phyloP scores from a whole-genome alignment of 2,888 invertebrate genomes.

The Amphipyra berbera region DNA sequence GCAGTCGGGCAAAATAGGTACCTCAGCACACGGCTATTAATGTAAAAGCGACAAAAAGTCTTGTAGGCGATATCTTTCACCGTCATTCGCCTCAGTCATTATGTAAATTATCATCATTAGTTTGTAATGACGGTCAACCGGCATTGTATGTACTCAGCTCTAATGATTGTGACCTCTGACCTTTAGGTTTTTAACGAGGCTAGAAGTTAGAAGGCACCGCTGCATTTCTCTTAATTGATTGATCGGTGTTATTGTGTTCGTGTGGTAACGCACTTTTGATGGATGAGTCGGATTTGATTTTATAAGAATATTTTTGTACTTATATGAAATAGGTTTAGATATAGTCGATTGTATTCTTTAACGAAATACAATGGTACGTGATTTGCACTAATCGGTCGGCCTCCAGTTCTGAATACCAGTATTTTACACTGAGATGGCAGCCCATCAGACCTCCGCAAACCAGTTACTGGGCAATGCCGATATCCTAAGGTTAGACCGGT shows the following conservation, averaged over 20 bases:
- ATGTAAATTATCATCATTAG: slow-evolving; percentile 72
- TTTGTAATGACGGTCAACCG: slow-evolving; percentile 71
- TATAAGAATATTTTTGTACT: slow-evolving; percentile 1
- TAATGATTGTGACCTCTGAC: slow-evolving; percentile 72
- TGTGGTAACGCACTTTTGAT: slow-evolving; percentile 27
- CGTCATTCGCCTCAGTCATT: slow-evolving; percentile 73
- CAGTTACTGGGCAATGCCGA: too few species aligned
- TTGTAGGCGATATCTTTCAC: slow-evolving; percentile 68
- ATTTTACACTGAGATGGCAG: too few species aligned
- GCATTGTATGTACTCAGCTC: slow-evolving; percentile 56
- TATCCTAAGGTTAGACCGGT: too few species aligned
- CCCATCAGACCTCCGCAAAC: too few species aligned
- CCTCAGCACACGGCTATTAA: slow-evolving; percentile 1
- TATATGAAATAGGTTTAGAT: too few species aligned
- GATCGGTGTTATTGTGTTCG: slow-evolving; percentile 40
- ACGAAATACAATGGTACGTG: neutral
- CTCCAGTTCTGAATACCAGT: too few species aligned
- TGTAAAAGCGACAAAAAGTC: slow-evolving; percentile 62
- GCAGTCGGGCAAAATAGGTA: neutral
- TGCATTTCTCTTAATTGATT: slow-evolving; percentile 54
- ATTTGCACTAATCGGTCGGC: neutral
- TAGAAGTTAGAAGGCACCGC: slow-evolving; percentile 31
- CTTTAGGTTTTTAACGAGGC: slow-evolving; percentile 55
- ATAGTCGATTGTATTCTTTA: neutral
- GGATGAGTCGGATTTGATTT: slow-evolving; percentile 36